Evolutionary conservation across 2,888 invertebrate species (phyloP).

Genomic region (Pharmacophagus antenor): DNA sequence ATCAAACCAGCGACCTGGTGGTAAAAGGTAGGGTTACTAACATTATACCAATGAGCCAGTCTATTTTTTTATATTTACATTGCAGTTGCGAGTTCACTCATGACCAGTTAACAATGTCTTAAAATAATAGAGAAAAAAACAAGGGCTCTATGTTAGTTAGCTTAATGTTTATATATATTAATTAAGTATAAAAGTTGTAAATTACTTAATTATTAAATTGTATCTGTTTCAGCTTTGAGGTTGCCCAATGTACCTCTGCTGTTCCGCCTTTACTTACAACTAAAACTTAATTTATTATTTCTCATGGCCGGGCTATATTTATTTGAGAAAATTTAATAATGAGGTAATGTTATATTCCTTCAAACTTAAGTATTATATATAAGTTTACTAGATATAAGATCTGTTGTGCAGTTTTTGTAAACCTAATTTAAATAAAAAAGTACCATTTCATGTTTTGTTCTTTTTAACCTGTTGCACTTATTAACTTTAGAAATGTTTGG

Average conservation of each 20-base stretch:
- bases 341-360: constrained; percentile 11
- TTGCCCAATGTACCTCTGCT: constrained; percentile 4
- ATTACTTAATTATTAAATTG: too few relatives aligned
- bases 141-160: too few relatives aligned
- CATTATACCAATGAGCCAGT: too few relatives aligned
- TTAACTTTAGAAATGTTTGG: too few relatives aligned
- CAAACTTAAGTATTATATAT: constrained; percentile 28
- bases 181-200: too few relatives aligned
- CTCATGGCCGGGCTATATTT: constrained; percentile 16
- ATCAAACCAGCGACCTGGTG: too few relatives aligned
- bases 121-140: too few relatives aligned
- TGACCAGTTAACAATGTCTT: too few relatives aligned
- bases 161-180: too few relatives aligned
- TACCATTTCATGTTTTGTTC: neutral
- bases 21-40: neutral
- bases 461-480: neutral
- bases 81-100: too few relatives aligned
- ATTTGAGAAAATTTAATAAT: constrained; percentile 17
- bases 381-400: constrained; percentile 25
- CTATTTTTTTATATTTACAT: too few relatives aligned
- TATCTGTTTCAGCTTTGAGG: constrained; percentile 33
- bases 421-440: constrained; percentile 17
- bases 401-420: constrained; percentile 12
- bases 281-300: constrained; percentile 20
- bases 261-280: constrained; percentile 32